These are phyloP conservation scores for Samia ricini DNA, from an alignment of 1,140 invertebrate genomes.

Conservation along the genomic window DNA sequence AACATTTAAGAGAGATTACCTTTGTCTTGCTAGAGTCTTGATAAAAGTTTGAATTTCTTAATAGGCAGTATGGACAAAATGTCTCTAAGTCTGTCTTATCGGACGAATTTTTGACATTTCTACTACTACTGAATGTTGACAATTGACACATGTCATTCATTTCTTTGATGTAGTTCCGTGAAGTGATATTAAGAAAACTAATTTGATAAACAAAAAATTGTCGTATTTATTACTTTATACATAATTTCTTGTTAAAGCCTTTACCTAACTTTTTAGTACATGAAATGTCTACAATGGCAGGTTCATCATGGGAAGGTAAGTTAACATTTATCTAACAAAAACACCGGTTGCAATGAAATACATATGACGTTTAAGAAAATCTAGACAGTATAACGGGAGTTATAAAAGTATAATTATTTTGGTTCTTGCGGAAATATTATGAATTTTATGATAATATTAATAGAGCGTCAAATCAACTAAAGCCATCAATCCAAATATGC, in stretches of 20 bases:
- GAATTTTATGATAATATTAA: not conserved
- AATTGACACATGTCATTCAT: not conserved
- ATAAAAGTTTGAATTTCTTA: no score
- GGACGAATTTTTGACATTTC: no score
- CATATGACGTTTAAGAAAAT: conserved; percentile 31
- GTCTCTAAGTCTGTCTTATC: no score
- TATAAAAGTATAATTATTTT: not conserved
- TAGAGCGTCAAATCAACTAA: not conserved
- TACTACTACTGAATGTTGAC: no score
- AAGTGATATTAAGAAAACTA: not conserved
- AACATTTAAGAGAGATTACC: no score
- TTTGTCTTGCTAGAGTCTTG: no score
- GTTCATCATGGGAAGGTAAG: conserved; percentile 71
- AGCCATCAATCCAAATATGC: no score
- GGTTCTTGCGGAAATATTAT: not conserved
- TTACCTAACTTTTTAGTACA: not conserved
- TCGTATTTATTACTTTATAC: not conserved
- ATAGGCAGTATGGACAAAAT: no score
- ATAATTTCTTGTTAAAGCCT: not conserved
- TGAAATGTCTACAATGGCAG: conserved; percentile 41
- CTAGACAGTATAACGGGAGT: conserved; percentile 3
- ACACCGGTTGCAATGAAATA: conserved; percentile 19
- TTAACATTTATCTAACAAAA: conserved; percentile 9
- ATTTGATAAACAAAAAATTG: not conserved
- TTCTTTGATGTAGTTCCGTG: not conserved